Base-by-base conservation (phyloP, 1,140 invertebrate species). In the Archivesica marissinica region DNA sequence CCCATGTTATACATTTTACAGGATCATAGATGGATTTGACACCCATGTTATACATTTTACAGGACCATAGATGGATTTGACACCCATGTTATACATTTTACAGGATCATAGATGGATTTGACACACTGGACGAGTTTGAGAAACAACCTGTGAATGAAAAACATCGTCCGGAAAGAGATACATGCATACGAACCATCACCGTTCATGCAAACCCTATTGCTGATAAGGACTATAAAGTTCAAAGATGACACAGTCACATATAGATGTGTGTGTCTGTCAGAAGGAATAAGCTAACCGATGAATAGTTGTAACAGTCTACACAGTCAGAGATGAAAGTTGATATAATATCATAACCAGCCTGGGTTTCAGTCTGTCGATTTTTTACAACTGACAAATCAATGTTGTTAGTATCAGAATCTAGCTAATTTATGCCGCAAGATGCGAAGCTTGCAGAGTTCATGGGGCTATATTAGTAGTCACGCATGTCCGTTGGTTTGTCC, bases 161-260 rank as follows among this genome's bases (percentile, higher is more conserved):
- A 93, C 98, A 96, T 92, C 96, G 96, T 92, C 98, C 98, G 0
- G 92, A 98, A 15, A 96, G 95, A 50, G 98, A 99, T 91, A 97
- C 96, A 17, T 96, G 96, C 93, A 97, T 99, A 85, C 97, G 97
- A 90, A 96, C 95, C 89, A 95, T 99, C 20, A 99, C 97, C 13
- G 98, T 99, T 93, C 98, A 99, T 95, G 98, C 98, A 23, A 99
- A 99, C 96, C 98, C 98, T 33, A 94, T 99, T 89, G 98, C 98
- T 35, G 79, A 74, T 1, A 85, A 78, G 23, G 74, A 85, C n/a
- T 35, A 30, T 33, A 77, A 70, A 56, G 13, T 28, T 28, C 47
- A 44, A 20, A 52, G 61, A 50, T 70, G 47, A 68, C 25, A 66
- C 20, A 35, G 30, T 23, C 7, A 20, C n/a, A n/a, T n/a, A n/a